Base-by-base conservation (phyloP, 2,888 invertebrate genomes). In the Xestia ashworthii region DNA sequence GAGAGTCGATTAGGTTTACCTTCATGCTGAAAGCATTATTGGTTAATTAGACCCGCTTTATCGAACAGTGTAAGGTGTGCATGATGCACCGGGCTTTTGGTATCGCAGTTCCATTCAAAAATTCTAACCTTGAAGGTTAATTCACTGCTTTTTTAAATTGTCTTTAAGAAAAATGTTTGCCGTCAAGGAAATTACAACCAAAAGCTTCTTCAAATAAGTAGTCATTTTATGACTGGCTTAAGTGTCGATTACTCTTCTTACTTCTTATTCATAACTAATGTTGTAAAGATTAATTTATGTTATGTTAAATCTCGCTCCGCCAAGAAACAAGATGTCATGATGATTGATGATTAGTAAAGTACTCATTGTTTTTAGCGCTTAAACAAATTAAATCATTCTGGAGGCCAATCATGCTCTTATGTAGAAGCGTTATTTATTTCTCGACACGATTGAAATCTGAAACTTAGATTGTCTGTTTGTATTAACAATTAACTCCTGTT, bases 181-280 rank as follows among this genome's bases (percentile, higher is more conserved):
- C 16, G 5, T 77, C 58, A 50, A n/a, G 9, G 14, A 46, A 50
- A 71, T 22, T 38, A 53, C 25, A 71, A 16, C 3, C 25, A 16
- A 38, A 62, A 14, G 38, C 25, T 48, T 80, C 32, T n/a, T 46
- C 46, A 73, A 72, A 80, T 48, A 80, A 32, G n/a, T 32, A 64
- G 19, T 81, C 14, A 64, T 25, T 22, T 53, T 38, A 62, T 62
- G 80, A 25, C 22, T 62, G 25, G 25, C 38, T 72, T 64, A 64
- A 8, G 38, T 64, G 14, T 11, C 2, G 55, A 41, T 48, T 64
- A 50, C 22, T 60, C 19, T 48, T 78, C 11, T n/a, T 44, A 71
- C n/a, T 50, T 32, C 32, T 46, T 75, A 58, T 16, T 62, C 69
- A 41, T 55, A 46, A 32, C 12, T 22, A 4, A 65, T 44, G 65